phyloP scores from a whole-genome alignment of 2,888 invertebrate species.

The Melinaea menophilus region DNA sequence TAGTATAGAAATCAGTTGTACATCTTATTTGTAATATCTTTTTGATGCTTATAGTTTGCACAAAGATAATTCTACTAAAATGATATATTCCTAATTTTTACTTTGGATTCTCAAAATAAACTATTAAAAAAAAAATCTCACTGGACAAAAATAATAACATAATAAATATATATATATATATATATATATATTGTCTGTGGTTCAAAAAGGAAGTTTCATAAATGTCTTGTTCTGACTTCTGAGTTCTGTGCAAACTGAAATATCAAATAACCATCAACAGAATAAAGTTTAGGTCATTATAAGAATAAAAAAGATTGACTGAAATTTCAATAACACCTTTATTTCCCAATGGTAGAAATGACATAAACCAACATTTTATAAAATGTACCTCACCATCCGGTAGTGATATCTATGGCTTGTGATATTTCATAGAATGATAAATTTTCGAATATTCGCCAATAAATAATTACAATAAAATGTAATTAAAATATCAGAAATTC shows the following conservation, averaged over 20 bases:
- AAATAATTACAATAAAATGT: slow-evolving; percentile 47
- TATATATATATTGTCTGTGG: background rate
- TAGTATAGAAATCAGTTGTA: too few relatives aligned
- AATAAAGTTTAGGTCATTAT: slow-evolving; percentile 14
- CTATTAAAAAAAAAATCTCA: too few relatives aligned
- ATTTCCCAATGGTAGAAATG: slow-evolving; percentile 46
- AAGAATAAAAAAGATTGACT: slow-evolving; percentile 29
- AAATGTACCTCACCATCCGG: slow-evolving; percentile 43
- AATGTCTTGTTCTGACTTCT: slow-evolving; percentile 5
- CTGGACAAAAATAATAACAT: too few relatives aligned
- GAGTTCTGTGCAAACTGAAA: slow-evolving; percentile 22
- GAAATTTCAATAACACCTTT: slow-evolving; percentile 35
- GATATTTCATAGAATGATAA: slow-evolving; percentile 53
- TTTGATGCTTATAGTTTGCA: too few relatives aligned
- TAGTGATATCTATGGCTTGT: slow-evolving; percentile 60
- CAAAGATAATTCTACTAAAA: too few relatives aligned
- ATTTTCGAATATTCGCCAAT: slow-evolving; percentile 30
- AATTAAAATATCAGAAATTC: slow-evolving; percentile 54
- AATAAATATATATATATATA: too few relatives aligned
- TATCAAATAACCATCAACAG: background rate
- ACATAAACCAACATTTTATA: slow-evolving; percentile 34
- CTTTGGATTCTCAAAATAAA: too few relatives aligned
- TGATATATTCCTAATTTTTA: too few relatives aligned
- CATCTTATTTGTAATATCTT: too few relatives aligned
- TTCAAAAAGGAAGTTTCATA: background rate